phyloP scores from a whole-genome alignment of 2,113 vertebrate genomes.

The Paralichthys olivaceus region DNA sequence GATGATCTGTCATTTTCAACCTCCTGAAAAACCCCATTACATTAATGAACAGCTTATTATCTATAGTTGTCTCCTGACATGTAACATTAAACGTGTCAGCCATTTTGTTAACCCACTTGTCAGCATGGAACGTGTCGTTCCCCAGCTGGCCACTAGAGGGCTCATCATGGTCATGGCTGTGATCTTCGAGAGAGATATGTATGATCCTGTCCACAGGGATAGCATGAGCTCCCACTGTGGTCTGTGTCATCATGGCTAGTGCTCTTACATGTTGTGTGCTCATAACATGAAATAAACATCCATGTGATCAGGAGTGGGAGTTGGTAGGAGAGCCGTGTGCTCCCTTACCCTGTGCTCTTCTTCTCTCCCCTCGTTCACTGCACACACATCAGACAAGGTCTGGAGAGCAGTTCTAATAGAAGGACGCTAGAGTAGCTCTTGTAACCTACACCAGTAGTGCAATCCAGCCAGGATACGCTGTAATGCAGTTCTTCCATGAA shows the following conservation, averaged over 20 bases:
- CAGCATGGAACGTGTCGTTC: constrained; percentile 67
- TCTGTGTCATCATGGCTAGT: constrained; percentile 5
- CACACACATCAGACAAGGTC: constrained; percentile 22
- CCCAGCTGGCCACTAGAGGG: constrained; percentile 68
- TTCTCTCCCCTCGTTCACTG: constrained; percentile 9
- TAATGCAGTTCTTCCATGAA: neutral
- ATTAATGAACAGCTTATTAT: neutral
- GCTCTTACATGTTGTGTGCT: neutral
- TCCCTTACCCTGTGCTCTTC: constrained; percentile 5
- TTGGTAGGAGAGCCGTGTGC: constrained; percentile 21
- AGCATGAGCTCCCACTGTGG: neutral
- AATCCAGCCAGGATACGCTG: constrained; percentile 15
- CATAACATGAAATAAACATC: constrained; percentile 2
- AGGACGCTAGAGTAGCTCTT: constrained; percentile 7
- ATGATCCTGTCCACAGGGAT: constrained; percentile 12
- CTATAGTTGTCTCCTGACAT: constrained; percentile 9
- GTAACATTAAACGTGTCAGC: constrained; percentile 61
- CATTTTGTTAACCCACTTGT: constrained; percentile 79
- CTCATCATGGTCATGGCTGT: neutral
- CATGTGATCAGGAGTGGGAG: constrained; percentile 8
- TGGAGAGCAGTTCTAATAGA: constrained; percentile 10
- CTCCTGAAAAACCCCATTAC: neutral
- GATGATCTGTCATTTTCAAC: neutral
- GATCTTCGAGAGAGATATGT: constrained; percentile 10
- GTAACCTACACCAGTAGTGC: neutral